Evolutionary conservation across 30 jellyfish, hydroid and myxozoan species (phyloP).

Genomic region (Kudoa iwatai): DNA sequence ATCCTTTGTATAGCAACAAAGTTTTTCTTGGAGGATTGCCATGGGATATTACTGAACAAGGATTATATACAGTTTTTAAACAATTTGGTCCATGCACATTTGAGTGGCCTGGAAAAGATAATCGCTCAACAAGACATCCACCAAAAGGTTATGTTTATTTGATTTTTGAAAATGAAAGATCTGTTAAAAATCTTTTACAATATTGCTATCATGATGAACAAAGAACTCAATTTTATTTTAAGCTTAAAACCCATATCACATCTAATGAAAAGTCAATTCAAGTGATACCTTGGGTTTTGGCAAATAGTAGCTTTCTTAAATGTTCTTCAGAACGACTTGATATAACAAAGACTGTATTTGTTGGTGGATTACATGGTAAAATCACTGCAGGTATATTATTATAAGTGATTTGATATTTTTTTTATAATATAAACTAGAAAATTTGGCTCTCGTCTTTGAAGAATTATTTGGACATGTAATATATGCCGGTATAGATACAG

Average conservation of each 20-base stretch:
- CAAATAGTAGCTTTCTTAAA: slow-evolving; percentile 41
- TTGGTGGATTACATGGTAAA: slow-evolving; percentile 80
- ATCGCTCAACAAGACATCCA: slow-evolving; percentile 15
- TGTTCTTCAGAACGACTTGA: slow-evolving; percentile 39
- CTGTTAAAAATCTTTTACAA: slow-evolving; percentile 37
- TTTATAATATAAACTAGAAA: too few relatives aligned
- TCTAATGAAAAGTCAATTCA: too few relatives aligned
- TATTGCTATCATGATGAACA: slow-evolving; percentile 75
- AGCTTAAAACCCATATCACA: too few relatives aligned
- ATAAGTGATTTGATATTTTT: too few relatives aligned
- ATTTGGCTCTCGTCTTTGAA: slow-evolving; percentile 40
- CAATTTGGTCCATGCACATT: slow-evolving; percentile 61
- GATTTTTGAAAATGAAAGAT: slow-evolving; percentile 49
- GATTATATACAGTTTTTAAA: too few relatives aligned
- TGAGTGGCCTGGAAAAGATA: slow-evolving; percentile 86
- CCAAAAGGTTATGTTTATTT: slow-evolving; percentile 72
- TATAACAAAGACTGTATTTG: slow-evolving; percentile 44
- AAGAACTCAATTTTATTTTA: too few relatives aligned
- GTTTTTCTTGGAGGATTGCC: slow-evolving; percentile 84
- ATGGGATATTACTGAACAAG: slow-evolving; percentile 77
- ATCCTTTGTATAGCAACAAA: slow-evolving; percentile 50
- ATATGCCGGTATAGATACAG: slow-evolving; percentile 95
- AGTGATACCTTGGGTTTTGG: slow-evolving; percentile 73
- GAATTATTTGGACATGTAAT: slow-evolving; percentile 58
- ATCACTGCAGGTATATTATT: slow-evolving; percentile 68